These are phyloP conservation scores for Diorhabda sublineata DNA, from an alignment of 1,140 invertebrate genomes.

Conservation along the genomic window DNA sequence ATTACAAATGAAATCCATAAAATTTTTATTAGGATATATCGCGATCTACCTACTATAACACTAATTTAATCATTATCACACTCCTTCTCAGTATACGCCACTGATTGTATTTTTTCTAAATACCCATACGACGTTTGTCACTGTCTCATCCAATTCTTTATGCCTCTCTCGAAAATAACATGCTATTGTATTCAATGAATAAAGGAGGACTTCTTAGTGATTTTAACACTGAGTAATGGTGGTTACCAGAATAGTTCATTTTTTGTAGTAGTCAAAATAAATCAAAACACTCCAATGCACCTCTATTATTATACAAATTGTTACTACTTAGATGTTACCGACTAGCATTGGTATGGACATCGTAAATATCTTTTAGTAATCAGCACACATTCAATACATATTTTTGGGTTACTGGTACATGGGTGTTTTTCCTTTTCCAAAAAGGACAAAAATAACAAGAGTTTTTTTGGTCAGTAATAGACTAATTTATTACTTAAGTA, in stretches of 20 bases:
- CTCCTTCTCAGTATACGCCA: background rate
- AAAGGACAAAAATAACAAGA: too few species aligned
- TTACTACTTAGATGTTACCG: background rate
- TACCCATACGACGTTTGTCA: conserved; percentile 1
- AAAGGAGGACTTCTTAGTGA: conserved; percentile 2
- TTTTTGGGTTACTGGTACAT: background rate
- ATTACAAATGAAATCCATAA: too few species aligned
- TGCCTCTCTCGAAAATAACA: conserved; percentile 2
- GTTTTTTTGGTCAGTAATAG: too few species aligned
- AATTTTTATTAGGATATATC: too few species aligned
- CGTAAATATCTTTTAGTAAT: background rate
- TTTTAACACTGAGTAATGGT: conserved; percentile 2
- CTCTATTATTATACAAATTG: conserved; percentile 1
- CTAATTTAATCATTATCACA: too few species aligned
- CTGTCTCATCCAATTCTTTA: conserved; percentile 2
- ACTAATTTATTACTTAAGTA: too few species aligned
- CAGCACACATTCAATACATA: background rate
- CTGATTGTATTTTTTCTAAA: background rate
- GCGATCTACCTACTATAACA: too few species aligned
- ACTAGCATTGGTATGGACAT: background rate
- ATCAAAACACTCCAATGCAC: background rate
- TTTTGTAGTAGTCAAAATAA: conserved; percentile 3
- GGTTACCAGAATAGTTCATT: conserved; percentile 1
- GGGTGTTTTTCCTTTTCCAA: background rate
- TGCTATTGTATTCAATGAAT: background rate